phyloP scores from a whole-genome alignment of 2,797 vertebrate genomes.

The Crenuchus spilurus region DNA sequence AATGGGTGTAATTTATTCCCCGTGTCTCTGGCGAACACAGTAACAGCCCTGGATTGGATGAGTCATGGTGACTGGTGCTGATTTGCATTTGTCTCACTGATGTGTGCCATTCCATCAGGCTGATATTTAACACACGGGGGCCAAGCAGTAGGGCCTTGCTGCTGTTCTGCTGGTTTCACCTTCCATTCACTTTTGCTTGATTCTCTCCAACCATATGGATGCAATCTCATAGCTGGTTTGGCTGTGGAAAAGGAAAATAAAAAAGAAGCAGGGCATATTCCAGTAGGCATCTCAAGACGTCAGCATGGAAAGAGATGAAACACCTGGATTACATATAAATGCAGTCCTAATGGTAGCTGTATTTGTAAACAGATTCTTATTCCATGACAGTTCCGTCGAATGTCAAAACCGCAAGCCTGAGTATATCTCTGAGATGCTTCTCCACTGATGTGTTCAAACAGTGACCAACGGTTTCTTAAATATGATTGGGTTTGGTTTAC shows the following conservation, averaged over 20 bases:
- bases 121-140: conserved; percentile 6
- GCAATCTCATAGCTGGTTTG: conserved; percentile 25
- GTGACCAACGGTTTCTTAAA: conserved; percentile 27
- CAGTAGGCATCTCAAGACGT: conserved; percentile 4
- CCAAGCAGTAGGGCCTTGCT: neutral
- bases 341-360: conserved; percentile 12
- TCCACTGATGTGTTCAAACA: conserved; percentile 12
- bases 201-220: conserved; percentile 7
- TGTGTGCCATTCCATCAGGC: neutral
- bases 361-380: conserved; percentile 34
- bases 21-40: neutral
- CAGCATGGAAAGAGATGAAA: conserved; percentile 3
- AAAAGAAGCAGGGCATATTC: neutral
- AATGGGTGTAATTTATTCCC: neutral
- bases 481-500: conserved; percentile 18
- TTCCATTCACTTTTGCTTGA: conserved; percentile 5
- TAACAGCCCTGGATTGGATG: neutral
- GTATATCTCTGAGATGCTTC: conserved; percentile 1
- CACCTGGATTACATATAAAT: conserved; percentile 33
- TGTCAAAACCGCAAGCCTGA: conserved; percentile 22
- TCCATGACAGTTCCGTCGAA: conserved; percentile 12
- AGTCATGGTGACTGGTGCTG: neutral
- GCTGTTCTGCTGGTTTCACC: neutral
- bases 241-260: neutral
- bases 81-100: neutral